Evolutionary conservation across 2,797 vertebrate species (phyloP), one percentile per base, ranked within the genome.

Genomic region (Sebastes cheni): DNA sequence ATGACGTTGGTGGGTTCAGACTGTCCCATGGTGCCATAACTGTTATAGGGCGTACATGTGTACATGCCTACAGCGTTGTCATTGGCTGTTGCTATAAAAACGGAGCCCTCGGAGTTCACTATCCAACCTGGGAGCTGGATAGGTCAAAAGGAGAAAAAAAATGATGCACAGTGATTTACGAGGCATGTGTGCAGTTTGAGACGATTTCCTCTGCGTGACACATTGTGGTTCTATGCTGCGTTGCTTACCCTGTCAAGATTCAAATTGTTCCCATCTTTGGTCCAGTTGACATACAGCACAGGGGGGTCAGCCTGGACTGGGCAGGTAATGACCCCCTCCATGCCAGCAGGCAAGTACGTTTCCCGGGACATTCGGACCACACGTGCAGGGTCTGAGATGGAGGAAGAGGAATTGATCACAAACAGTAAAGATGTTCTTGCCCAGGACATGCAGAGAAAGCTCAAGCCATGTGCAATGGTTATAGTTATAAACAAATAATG

Each of bases 21-120:
- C 65, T 93, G 88, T 16, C 98, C 98, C 54, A 97, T 95, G 0
- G 97, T 98, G 52, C 98, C 98, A 0, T 98, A 98, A 79, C 97
- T 98, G 94, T 99, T 99, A 86, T 98, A 99, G 1, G 98, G 96
- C 0, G 97, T 99, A 70, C 98, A 99, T 2, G 96, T 95, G 89
- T 99, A 99, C 79, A 96, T 93, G 55, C 98, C 98, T 81, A 97
- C 95, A 1, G 95, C 97, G 2, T 99, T 97, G n/a, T 98, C 97
- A 2, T 98, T 99, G 56, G 97, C 96, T 67, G 95, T 95, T 0
- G 97, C 91, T 2, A 99, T 95, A 54, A 97, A 86, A 25, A 99
- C 95, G 0, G 97, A 97, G n/a, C 98, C 98, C 2, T 98, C 97
- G 0, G 96, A 86, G 25, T 95, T 95, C 72, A 96, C 79, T 76